Percentiles rank a stretch among this genome's conserved stretches.
Evolutionary conservation across 2,888 invertebrate genomes (phyloP).

Genomic region (Drosophila nr. perissopoda): DNA sequence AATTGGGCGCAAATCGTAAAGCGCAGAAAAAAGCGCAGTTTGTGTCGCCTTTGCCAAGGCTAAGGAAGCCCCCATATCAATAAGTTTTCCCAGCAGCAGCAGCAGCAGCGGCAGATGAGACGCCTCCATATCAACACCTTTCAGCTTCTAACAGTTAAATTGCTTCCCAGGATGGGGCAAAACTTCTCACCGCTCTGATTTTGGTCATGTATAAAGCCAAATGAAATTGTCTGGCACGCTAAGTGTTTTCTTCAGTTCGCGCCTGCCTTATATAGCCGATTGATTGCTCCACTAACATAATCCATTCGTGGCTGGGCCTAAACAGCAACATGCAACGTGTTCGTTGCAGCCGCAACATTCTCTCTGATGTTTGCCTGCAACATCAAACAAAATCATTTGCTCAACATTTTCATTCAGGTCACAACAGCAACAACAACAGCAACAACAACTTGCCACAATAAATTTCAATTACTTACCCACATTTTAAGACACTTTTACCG

Average conservation of each 20-base stretch:
- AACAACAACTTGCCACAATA: slow-evolving; percentile 77
- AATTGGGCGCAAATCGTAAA: slow-evolving; percentile 80
- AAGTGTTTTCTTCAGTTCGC: slow-evolving; percentile 74
- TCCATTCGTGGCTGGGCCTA: slow-evolving; percentile 47
- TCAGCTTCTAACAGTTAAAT: slow-evolving; percentile 49
- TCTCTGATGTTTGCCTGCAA: slow-evolving; percentile 48
- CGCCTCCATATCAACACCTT: slow-evolving; percentile 66
- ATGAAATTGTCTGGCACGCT: slow-evolving; percentile 75
- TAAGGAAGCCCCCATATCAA: slow-evolving; percentile 70
- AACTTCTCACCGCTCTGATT: slow-evolving; percentile 58
- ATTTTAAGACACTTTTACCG: slow-evolving; percentile 82
- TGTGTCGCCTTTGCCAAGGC: slow-evolving; percentile 47
- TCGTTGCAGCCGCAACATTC: slow-evolving; percentile 58
- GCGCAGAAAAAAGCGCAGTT: slow-evolving; percentile 36
- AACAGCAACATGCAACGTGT: slow-evolving; percentile 50
- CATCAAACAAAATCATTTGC: slow-evolving; percentile 62
- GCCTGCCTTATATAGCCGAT: slow-evolving; percentile 78
- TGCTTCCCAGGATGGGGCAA: slow-evolving; percentile 58
- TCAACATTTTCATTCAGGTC: slow-evolving; percentile 47
- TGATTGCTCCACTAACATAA: slow-evolving; percentile 81
- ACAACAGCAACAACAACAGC: neutral
- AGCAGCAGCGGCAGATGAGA: slow-evolving; percentile 33
- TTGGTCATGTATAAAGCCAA: slow-evolving; percentile 73
- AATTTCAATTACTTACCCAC: slow-evolving; percentile 81
- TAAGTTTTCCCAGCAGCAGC: slow-evolving; percentile 62